Conservation (phyloP, 1,140 invertebrate species). For the Ceratosolen solmsi region DNA sequence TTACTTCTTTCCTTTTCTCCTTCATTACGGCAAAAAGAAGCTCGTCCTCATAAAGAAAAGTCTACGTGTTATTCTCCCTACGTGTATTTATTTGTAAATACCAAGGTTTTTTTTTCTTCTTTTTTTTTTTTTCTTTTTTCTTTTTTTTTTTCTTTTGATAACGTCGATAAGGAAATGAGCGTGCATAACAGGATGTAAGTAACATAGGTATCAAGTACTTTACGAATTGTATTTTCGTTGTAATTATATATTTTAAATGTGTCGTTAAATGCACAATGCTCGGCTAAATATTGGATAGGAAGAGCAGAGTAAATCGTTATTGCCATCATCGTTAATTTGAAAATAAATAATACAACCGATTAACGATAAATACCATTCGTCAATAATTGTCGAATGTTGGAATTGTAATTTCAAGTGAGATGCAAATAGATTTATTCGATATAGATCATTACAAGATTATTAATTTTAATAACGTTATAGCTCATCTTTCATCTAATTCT, state of each 20-base stretch:
- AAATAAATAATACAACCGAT: no score
- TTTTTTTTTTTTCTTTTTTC: no score
- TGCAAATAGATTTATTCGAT: no score
- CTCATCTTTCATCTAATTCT: neutral
- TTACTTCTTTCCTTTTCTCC: neutral
- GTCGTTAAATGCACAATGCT: neutral
- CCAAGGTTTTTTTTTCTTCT: no score
- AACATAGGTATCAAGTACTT: slow-evolving; percentile 3
- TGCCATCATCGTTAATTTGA: no score
- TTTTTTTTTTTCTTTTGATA: slow-evolving; percentile 33
- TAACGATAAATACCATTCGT: no score
- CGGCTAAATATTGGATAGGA: no score
- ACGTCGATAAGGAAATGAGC: slow-evolving; percentile 14
- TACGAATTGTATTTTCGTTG: slow-evolving; percentile 9
- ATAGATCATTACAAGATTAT: no score
- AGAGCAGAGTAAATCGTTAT: no score
- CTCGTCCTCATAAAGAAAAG: neutral
- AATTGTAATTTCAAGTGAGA: no score
- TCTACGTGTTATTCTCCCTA: neutral
- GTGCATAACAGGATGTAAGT: neutral
- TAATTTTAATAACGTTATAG: no score
- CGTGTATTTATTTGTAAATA: slow-evolving; percentile 3
- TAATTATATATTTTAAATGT: neutral
- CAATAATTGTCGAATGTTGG: no score
- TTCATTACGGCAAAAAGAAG: neutral